Evolutionary conservation across 2,113 vertebrate genomes (phyloP), one percentile per base, ranked within the genome.

Genomic region (Pongo abelii): DNA sequence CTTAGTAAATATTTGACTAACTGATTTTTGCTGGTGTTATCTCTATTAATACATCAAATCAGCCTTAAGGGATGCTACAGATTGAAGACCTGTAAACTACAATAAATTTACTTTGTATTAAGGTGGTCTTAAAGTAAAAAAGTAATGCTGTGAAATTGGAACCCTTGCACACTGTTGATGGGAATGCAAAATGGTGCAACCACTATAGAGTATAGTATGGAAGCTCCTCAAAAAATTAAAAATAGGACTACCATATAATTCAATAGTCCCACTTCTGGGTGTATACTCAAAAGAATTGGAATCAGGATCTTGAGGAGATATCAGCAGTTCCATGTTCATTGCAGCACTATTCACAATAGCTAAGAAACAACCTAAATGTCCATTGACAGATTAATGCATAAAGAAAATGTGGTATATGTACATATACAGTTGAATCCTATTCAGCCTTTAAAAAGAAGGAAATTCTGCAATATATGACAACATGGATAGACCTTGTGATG

Each of bases 1-100:
- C 64, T 93, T 70, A 95, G 83, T 86, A 86, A 94, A 89, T 96
- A 93, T 43, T 69, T 91, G 55, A 30, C 90, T 78, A 64, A 91
- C 59, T 83, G 84, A 86, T 89, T 84, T 57, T 17, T 72, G 59
- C 23, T 27, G 17, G 25, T 52, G 57, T 94, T 90, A 81, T 89
- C 85, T 67, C 91, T 23, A 75, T 72, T 61, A 95, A 57, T 89
- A 61, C 11, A 92, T 61, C 92, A 89, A 91, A 48, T 85, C 75
- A 74, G 70, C 22, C 81, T 78, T 92, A 94, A 74, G n/a, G 35
- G 32, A 91, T 38, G n/a, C 61, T 80, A 61, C 2, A 23, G 48
- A 91, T 52, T 38, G 52, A 96, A 72, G 38, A 38, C 50, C 52
- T 64, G 25, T 46, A 91, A 79, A 5, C 52, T 69, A 61, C 70